phyloP scores from a whole-genome alignment of 2,113 vertebrate genomes.

The Sarotherodon lohbergeri region DNA sequence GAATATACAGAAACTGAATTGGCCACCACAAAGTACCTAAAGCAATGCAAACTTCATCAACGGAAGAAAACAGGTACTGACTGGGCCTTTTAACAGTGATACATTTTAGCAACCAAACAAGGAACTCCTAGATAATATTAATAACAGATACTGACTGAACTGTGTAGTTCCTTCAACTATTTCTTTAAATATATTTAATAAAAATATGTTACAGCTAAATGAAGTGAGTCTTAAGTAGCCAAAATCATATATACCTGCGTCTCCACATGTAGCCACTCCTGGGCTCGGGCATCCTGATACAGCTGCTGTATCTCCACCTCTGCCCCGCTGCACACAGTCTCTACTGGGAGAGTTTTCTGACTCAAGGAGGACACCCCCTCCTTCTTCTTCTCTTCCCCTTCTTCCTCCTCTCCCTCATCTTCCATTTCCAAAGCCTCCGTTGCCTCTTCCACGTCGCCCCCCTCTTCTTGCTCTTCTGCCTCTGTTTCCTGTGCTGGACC shows the following conservation, averaged over 20 bases:
- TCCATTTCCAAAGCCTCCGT: slow-evolving; percentile 53
- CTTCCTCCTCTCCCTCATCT: slow-evolving; percentile 55
- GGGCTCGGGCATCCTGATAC: slow-evolving; percentile 9
- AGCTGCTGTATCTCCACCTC: slow-evolving; percentile 27
- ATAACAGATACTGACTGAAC: neutral
- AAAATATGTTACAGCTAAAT: neutral
- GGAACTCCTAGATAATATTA: neutral
- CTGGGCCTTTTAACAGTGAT: neutral
- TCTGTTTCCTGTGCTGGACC: slow-evolving; percentile 39
- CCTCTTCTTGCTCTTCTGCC: slow-evolving; percentile 32
- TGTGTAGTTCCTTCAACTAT: neutral
- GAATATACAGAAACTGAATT: neutral
- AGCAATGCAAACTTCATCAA: neutral
- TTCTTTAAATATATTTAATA: neutral
- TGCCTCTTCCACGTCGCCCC: slow-evolving; percentile 34
- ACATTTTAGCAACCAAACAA: neutral
- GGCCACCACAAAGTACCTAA: neutral
- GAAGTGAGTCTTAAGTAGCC: neutral
- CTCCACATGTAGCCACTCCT: slow-evolving; percentile 9
- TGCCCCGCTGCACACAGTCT: slow-evolving; percentile 24
- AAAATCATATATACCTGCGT: slow-evolving; percentile 26
- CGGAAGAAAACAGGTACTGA: neutral
- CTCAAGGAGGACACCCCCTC: neutral
- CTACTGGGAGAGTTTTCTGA: slow-evolving; percentile 25
- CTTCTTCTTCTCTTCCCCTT: slow-evolving; percentile 24